A percentile compares a stretch with the other conserved stretches of the same genome.
Evolutionary conservation across 2,888 invertebrate genomes (phyloP).

Genomic region (Marasmarcha lunaedactyla): DNA sequence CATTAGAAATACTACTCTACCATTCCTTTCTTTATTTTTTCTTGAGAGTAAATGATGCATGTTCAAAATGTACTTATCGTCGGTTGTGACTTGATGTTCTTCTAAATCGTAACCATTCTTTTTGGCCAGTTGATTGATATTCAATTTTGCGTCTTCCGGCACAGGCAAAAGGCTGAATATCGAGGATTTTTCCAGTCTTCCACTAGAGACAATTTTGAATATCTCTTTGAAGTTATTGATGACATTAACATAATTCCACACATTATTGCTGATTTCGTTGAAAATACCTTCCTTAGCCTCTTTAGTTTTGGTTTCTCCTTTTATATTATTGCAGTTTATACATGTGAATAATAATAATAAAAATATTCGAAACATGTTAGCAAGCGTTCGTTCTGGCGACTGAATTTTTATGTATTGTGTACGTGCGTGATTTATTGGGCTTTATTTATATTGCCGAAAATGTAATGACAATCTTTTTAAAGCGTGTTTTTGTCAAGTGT

Average conservation of each 20-base stretch:
- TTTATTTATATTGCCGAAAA: too few species aligned
- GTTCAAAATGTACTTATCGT: slow-evolving; percentile 40
- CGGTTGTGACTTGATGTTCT: slow-evolving; percentile 33
- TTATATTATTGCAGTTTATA: too few species aligned
- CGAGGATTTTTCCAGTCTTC: slow-evolving; percentile 2
- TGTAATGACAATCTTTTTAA: too few species aligned
- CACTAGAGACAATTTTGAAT: slow-evolving; percentile 9
- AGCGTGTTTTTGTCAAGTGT: too few species aligned
- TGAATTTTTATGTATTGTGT: background rate
- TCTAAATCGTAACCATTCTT: slow-evolving; percentile 36
- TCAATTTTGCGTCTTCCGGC: slow-evolving; percentile 28
- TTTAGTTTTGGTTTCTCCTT: too few species aligned
- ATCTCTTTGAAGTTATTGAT: slow-evolving; percentile 13
- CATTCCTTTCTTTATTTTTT: slow-evolving; percentile 16
- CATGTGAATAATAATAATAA: too few species aligned
- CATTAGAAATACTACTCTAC: slow-evolving; percentile 74
- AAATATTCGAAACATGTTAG: too few species aligned
- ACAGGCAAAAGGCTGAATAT: slow-evolving; percentile 9
- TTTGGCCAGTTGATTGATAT: slow-evolving; percentile 26
- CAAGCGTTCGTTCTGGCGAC: too few species aligned
- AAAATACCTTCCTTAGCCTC: slow-evolving; percentile 3
- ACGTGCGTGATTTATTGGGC: background rate
- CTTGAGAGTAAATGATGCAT: slow-evolving; percentile 33
- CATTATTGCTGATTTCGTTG: slow-evolving; percentile 8
- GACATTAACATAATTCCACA: slow-evolving; percentile 9